Evolutionary conservation across 2,797 vertebrate species (phyloP).

Genomic region (Melanogrammus aeglefinus): DNA sequence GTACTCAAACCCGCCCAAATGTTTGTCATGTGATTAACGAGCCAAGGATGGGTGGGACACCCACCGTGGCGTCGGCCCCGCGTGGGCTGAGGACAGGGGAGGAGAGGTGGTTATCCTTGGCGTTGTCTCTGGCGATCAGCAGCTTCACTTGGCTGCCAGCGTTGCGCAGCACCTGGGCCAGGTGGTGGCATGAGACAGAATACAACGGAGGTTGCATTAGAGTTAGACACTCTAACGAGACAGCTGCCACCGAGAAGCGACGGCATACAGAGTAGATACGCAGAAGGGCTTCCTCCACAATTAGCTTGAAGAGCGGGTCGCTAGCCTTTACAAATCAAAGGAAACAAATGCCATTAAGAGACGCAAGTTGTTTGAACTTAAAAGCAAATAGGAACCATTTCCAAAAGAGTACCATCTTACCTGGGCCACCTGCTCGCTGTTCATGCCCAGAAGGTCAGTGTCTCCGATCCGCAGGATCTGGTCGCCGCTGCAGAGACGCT

Average conservation of each 20-base stretch:
- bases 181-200: conserved; percentile 28
- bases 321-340: background rate
- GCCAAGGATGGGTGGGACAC: conserved; percentile 11
- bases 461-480: conserved; percentile 91
- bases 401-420: conserved; percentile 43
- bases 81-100: conserved; percentile 63
- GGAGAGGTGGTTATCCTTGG: conserved; percentile 68
- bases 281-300: background rate
- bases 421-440: conserved; percentile 91
- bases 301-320: background rate
- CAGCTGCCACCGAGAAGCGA: conserved; percentile 1
- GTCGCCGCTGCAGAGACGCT: conserved; percentile 84
- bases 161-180: conserved; percentile 79
- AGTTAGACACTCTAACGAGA: background rate
- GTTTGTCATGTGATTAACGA: background rate
- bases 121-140: conserved; percentile 83
- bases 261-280: background rate
- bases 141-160: conserved; percentile 86
- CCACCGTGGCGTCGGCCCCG: conserved; percentile 54
- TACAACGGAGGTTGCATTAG: conserved; percentile 13
- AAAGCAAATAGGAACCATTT: background rate
- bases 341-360: background rate
- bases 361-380: background rate
- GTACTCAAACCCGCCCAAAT: background rate
- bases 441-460: conserved; percentile 85